Evolutionary conservation across 2,888 invertebrate genomes (phyloP).

Genomic region (Agrilus cyanescens): DNA sequence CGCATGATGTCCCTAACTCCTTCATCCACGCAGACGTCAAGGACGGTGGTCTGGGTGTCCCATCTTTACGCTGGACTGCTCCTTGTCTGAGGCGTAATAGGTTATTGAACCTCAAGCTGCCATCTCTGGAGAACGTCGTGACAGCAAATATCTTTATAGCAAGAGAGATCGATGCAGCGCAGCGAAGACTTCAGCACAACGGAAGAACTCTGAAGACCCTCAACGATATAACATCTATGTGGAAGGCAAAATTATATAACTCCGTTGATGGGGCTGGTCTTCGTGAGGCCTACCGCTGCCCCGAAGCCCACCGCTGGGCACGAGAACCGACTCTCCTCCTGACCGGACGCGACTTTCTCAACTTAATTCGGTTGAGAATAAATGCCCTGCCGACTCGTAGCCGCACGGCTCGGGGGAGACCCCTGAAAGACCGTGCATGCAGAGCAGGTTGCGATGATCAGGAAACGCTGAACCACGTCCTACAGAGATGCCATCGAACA

Average conservation of each 20-base stretch:
- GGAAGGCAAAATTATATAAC: constrained; percentile 6
- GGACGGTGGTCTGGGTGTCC: constrained; percentile 22
- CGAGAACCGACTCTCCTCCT: constrained; percentile 13
- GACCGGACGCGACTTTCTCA: constrained; percentile 23
- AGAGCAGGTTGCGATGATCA: constrained; percentile 19
- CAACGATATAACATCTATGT: no score
- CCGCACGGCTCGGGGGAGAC: constrained; percentile 16
- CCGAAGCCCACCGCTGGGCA: constrained; percentile 9
- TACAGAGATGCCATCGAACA: no score
- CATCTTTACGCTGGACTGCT: no score
- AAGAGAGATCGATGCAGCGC: no score
- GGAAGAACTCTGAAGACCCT: no score
- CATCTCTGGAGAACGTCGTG: no score
- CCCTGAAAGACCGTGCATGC: constrained; percentile 3
- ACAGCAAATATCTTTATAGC: no score
- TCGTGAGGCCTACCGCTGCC: constrained; percentile 1
- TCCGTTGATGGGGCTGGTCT: constrained; percentile 16
- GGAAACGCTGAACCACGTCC: no score
- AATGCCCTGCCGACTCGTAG: constrained; percentile 23
- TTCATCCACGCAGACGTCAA: constrained; percentile 22
- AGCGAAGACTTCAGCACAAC: no score
- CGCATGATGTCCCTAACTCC: constrained; percentile 20
- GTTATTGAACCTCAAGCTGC: no score
- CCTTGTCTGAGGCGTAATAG: constrained; percentile 16
- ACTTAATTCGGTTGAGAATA: constrained; percentile 22